phyloP scores from a whole-genome alignment of 2,888 invertebrate genomes.

The Stenoptilia bipunctidactyla region DNA sequence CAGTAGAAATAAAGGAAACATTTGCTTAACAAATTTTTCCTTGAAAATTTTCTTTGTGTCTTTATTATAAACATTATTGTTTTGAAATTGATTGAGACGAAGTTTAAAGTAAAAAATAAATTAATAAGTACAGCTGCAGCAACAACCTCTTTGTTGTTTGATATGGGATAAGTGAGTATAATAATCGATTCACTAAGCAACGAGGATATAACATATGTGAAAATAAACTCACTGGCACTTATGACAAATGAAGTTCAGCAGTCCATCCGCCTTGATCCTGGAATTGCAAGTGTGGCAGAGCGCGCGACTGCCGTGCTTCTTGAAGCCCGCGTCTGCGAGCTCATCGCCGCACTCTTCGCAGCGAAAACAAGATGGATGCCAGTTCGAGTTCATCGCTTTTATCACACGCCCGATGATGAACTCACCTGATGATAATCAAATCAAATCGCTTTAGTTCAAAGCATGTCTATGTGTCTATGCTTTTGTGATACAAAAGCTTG shows the following conservation, averaged over 20 bases:
- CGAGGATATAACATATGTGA: neutral
- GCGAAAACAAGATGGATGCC: slow-evolving; percentile 98
- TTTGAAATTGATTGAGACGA: no score
- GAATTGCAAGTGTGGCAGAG: slow-evolving; percentile 98
- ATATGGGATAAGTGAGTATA: no score
- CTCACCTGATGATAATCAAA: slow-evolving; percentile 80
- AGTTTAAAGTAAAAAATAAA: no score
- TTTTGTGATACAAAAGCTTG: no score
- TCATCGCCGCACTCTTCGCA: slow-evolving; percentile 94
- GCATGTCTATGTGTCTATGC: no score
- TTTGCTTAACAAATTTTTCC: no score
- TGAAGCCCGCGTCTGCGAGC: slow-evolving; percentile 97
- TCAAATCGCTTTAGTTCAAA: no score
- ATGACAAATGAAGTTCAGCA: slow-evolving; percentile 97
- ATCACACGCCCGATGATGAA: slow-evolving; percentile 99
- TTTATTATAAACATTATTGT: no score
- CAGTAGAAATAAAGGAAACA: no score
- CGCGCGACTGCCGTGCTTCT: slow-evolving; percentile 88
- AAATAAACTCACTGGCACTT: slow-evolving; percentile 93
- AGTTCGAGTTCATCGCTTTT: slow-evolving; percentile 98
- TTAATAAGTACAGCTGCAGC: no score
- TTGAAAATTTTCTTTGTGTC: no score
- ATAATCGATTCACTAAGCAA: no score
- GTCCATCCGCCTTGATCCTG: slow-evolving; percentile 92
- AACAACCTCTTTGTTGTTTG: neutral